A percentile compares a stretch with the other conserved stretches of the same genome.
phyloP scores from a whole-genome alignment of 1,140 invertebrate species.

The Araneus ventricosus region DNA sequence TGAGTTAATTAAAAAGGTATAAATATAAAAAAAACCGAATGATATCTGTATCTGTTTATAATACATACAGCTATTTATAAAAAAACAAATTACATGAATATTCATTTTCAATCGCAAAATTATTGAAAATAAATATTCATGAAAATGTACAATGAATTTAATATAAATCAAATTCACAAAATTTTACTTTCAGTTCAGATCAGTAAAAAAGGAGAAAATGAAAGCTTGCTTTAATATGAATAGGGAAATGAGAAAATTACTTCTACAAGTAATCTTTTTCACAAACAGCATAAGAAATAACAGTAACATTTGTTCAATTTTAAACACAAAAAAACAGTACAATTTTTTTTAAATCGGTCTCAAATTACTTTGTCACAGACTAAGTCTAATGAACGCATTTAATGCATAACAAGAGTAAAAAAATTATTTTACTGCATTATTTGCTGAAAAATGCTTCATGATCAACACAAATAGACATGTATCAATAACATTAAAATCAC shows the following conservation, averaged over 20 bases:
- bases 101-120: no score
- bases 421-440: neutral
- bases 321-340: neutral
- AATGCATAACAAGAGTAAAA: neutral
- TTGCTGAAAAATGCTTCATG: neutral
- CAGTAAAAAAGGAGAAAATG: neutral
- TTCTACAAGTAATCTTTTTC: neutral
- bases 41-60: no score
- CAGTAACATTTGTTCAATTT: neutral
- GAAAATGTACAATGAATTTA: no score
- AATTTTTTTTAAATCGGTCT: neutral
- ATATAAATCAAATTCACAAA: no score
- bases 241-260: neutral
- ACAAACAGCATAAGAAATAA: no score
- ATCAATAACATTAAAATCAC: neutral
- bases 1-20: no score
- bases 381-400: neutral
- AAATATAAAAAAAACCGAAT: no score
- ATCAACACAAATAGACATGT: neutral
- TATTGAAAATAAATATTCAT: no score
- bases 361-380: neutral
- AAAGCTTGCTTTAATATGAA: constrained; percentile 37
- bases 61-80: no score
- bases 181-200: no score
- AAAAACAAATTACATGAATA: no score